Evolutionary conservation across 2,888 invertebrate species (phyloP), one percentile per base, ranked within the genome.

Genomic region (Entomobrya proxima): DNA sequence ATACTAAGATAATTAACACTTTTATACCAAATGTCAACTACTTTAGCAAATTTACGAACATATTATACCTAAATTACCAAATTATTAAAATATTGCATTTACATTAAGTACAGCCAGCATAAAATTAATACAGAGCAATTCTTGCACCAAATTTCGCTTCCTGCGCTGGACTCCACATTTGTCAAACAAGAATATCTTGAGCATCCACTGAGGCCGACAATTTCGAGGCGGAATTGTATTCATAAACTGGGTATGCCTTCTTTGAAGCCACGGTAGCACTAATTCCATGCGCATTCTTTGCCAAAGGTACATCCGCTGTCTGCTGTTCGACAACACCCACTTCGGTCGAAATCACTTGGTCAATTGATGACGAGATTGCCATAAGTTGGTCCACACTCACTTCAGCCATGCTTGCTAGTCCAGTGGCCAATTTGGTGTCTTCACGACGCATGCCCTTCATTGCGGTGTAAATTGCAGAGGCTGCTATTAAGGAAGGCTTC

Each of bases 401-500:
- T 15, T 79, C 82, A 13, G 89, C 89, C 88, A 89, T 88, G 24
- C 67, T 78, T 1, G 90, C 89, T 40, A 90, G 50, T n/a, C 84
- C 86, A 2, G 67, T 18, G 0, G 87, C 89, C 27, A 89, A 50
- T 44, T 87, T 85, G 15, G 85, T 37, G 55, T 88, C 88, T 75
- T 88, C 87, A 30, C 86, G 85, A 4, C 84, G 79, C 76, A 90
- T 78, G 30, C 90, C 90, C 80, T 89, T 88, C 82, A 90, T 86
- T 18, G 90, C 90, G 7, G 90, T 89, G 88, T 89, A 90, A 44
- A 90, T 90, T 24, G 90, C 90, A 9, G 90, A 88, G 9, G 89
- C 89, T 15, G 89, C 89, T 72, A 90, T 87, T 18, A 90, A 35
- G 0, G 90, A 90, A 27, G 89, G 89, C 64, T 88, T 89, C 74